Evolutionary conservation across 2,888 invertebrate genomes (phyloP).

Genomic region (Sarcophaga rosellei): DNA sequence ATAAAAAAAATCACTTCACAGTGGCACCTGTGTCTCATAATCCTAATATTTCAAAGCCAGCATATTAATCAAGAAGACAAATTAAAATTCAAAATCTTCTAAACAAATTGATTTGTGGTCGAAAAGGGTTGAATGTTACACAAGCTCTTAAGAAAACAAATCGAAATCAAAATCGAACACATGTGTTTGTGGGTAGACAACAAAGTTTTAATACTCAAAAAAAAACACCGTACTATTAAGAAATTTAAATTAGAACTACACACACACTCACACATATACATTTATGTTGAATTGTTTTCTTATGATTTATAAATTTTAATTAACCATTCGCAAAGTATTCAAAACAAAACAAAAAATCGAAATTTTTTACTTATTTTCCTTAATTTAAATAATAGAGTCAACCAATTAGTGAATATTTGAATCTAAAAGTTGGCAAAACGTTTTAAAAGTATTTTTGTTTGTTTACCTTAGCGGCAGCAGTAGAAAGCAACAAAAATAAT

Average conservation of each 20-base stretch:
- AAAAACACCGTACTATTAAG: not conserved
- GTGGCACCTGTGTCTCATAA: constrained; percentile 19
- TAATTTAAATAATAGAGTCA: not conserved
- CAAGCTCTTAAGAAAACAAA: not conserved
- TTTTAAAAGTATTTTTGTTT: constrained; percentile 29
- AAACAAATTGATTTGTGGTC: constrained; percentile 35
- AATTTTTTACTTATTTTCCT: too few species aligned
- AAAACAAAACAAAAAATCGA: too few species aligned
- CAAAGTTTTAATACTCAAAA: not conserved
- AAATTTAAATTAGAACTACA: not conserved
- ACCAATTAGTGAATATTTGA: constrained; percentile 45
- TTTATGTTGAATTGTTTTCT: not conserved
- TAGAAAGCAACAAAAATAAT: constrained; percentile 40
- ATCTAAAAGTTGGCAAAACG: constrained; percentile 35
- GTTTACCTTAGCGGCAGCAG: constrained; percentile 36
- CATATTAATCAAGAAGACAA: constrained; percentile 27
- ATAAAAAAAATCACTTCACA: not conserved
- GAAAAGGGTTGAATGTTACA: not conserved
- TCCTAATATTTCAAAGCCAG: constrained; percentile 15
- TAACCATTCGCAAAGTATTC: not conserved
- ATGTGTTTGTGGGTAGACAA: constrained; percentile 14
- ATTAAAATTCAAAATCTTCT: not conserved
- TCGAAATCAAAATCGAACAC: not conserved
- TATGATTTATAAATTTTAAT: not conserved
- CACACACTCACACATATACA: not conserved